Conservation (phyloP, 2,113 vertebrate genomes). For the Pachycephala philippinensis region DNA sequence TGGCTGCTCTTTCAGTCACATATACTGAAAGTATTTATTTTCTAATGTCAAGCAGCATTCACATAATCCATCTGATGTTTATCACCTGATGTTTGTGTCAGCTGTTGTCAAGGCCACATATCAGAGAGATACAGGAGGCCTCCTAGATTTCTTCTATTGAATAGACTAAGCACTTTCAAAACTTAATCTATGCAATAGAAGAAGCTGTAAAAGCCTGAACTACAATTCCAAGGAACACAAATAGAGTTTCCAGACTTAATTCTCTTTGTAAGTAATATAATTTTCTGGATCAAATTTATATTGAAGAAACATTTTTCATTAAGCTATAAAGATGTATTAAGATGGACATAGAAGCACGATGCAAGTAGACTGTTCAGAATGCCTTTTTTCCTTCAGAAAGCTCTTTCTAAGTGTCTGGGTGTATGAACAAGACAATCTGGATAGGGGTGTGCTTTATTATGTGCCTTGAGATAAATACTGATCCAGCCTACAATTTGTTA, state of each 20-base stretch:
- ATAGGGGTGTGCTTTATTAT: fast-evolving
- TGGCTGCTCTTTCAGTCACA: background rate
- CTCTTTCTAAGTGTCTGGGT: background rate
- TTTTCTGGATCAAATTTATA: background rate
- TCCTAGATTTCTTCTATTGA: background rate
- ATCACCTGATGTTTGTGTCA: background rate
- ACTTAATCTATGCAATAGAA: too few relatives aligned
- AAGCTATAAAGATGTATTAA: background rate
- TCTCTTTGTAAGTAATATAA: background rate
- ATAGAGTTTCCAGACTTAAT: background rate
- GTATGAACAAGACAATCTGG: fast-evolving
- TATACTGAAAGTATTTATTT: background rate
- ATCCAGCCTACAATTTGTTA: background rate
- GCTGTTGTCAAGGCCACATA: background rate
- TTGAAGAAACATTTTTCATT: background rate
- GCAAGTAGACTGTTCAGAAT: background rate
- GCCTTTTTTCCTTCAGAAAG: background rate
- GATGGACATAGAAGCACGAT: background rate
- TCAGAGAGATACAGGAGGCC: background rate
- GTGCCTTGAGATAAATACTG: background rate
- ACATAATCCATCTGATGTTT: background rate
- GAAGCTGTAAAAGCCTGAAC: background rate
- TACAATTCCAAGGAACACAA: background rate
- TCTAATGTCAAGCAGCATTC: background rate
- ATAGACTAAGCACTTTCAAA: background rate